Base-by-base conservation (phyloP, 2,797 vertebrate genomes). In the Podargus strigoides region DNA sequence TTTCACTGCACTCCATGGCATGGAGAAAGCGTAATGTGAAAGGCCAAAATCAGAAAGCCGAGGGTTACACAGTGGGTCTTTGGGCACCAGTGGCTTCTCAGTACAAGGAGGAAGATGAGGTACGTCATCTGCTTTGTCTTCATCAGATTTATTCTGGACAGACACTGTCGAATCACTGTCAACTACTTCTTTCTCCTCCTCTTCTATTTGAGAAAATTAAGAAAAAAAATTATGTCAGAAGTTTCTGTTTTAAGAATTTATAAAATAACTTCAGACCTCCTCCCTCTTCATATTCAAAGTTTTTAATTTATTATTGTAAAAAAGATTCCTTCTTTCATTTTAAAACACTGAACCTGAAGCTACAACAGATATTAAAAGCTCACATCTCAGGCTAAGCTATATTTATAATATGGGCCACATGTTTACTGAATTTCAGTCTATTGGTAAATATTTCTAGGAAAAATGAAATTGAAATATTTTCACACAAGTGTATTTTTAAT, bases 31-130 rank as follows among this genome's bases (percentile, higher is more conserved):
- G 37, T 98, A 97, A 14, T 98, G 98, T 8, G 98, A 98, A 73
- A 99, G 98, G 12, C 99, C 99, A 15, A 99, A 99, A 92, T 99
- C 99, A 3, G 98, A 98, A 52, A 99, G 98, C 81, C 98, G 98
- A 0, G 99, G 99, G 49, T 97, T 98, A 7, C 77, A 96, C 89
- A 98, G 86, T 0, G 77, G 85, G 55, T 98, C 97, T 39, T 73
- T 22, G 47, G 95, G 64, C 22, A 75, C 53, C 9, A 28, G 69
- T 6, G 94, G 81, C 32, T 92, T 74, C 91, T 88, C 87, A 2
- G 58, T 30, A 46, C 85, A 85, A 49, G 7, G 79, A 41, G 46
- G 39, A 12, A 42, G 81, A 15, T 46, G 42, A 34, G 52, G 37
- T 3, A 14, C 36, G 9, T 36, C 15, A 7, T 94, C 89, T 47